Percentiles rank a stretch among this genome's conserved stretches.
Conservation (phyloP, 2,888 invertebrate species). For the Norana najaformis region DNA sequence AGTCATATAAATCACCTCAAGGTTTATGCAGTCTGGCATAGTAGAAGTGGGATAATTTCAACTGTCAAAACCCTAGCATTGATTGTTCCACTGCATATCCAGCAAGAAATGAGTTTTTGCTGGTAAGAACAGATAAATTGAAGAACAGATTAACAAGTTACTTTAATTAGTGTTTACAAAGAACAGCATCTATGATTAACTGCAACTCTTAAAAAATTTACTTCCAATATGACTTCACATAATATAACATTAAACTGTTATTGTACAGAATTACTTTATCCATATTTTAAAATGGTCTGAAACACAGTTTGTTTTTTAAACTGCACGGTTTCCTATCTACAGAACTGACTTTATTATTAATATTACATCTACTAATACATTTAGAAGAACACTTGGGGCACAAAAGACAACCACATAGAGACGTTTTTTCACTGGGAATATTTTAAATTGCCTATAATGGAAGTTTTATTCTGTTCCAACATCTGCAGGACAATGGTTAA, state of each 20-base stretch:
- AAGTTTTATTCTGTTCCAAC: not conserved
- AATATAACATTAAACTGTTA: not conserved
- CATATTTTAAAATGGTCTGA: not conserved
- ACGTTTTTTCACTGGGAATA: not conserved
- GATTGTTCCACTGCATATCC: not conserved
- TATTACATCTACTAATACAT: too few species aligned
- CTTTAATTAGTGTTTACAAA: slow-evolving; percentile 13
- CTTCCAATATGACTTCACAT: slow-evolving; percentile 13
- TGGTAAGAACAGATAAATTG: not conserved
- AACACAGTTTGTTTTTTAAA: not conserved
- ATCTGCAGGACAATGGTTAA: not conserved
- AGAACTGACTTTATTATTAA: too few species aligned
- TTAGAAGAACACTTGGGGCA: too few species aligned
- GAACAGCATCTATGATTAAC: slow-evolving; percentile 5
- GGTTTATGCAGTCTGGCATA: not conserved
- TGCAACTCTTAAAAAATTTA: slow-evolving; percentile 7
- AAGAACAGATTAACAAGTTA: not conserved
- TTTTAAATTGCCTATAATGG: not conserved
- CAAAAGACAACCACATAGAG: too few species aligned
- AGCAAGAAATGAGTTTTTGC: not conserved
- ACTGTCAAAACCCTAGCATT: not conserved
- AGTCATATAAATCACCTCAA: too few species aligned
- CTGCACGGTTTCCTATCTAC: too few species aligned
- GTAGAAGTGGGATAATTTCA: not conserved
- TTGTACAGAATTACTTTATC: slow-evolving; percentile 5